Base-by-base conservation (phyloP, 2,888 invertebrate species). In the Gari tellinella region DNA sequence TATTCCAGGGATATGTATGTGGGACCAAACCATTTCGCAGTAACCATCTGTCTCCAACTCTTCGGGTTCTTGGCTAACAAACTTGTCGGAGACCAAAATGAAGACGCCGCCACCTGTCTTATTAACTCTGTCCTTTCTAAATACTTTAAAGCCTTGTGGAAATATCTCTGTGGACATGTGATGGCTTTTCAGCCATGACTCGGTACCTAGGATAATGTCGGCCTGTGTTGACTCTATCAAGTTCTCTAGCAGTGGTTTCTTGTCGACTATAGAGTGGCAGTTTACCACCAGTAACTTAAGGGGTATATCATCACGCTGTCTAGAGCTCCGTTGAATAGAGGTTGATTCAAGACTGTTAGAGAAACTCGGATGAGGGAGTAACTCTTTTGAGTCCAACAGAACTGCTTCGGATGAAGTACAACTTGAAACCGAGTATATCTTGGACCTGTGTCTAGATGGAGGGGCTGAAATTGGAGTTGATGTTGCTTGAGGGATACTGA, bases 401-500 rank as follows among this genome's bases (percentile, higher is more conserved):
- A n/a, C n/a, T n/a, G n/a, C n/a, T n/a, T n/a, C n/a, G 40, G 8
- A 12, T 40, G 40, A 10, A 40, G 8, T 15, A 40, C 40, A 12
- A 15, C 15, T 40, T 15, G 14, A 12, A 40, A 15, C 15, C 10
- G 40, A 12, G 26, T 17, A 52, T 25, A 31, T 8, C 7, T 3
- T 51, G 52, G 25, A 10, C 12, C 10, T 8, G 23, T 10, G 10
- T 10, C 23, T n/a, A 17, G 26, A 19, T 21, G 14, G 4, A 12
- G 2, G 31, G 19, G 2, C 23, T 31, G 38, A n/a, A 38, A 38
- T 15, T n/a, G 53, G 64, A 17, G 55, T 55, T 1, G 45, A 45
- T 23, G 64, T 64, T 19, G 64, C 55, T 31, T 21, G 37, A 15
- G 64, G 64, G n/a, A 12, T 2, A 17, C 25, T 45, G 23, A 55